phyloP scores from a whole-genome alignment of 1,140 invertebrate species.

The Scylla paramamosain region DNA sequence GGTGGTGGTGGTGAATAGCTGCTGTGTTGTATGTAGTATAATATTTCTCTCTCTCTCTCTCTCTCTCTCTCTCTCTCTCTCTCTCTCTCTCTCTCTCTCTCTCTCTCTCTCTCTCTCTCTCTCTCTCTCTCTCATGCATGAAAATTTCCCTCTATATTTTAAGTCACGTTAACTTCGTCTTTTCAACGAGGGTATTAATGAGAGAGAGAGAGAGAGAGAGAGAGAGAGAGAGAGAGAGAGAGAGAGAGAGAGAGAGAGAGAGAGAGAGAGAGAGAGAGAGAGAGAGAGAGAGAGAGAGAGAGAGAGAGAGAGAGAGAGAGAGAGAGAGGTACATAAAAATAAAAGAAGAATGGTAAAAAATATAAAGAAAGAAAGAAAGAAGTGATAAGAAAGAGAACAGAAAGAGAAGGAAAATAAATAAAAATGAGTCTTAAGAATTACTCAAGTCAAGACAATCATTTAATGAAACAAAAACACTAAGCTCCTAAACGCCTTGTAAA shows the following conservation, averaged over 20 bases:
- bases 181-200: background rate
- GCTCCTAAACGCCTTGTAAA: background rate
- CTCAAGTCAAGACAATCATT: background rate
- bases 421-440: background rate
- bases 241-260: background rate
- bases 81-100: slow-evolving; percentile 6
- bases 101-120: background rate
- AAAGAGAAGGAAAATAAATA: background rate
- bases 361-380: background rate
- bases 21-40: no score
- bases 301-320: background rate
- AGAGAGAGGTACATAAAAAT: background rate
- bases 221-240: background rate
- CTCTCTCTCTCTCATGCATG: background rate
- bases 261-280: background rate
- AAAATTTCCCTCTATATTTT: background rate
- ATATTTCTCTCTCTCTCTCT: background rate
- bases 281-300: background rate
- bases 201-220: background rate
- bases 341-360: no score
- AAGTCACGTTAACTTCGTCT: background rate
- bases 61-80: background rate
- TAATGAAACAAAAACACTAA: background rate
- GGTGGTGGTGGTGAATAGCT: no score
- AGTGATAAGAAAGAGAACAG: background rate